Percentiles rank a stretch among this genome's conserved stretches.
Conservation (phyloP, 2,797 vertebrate species). For the Eidolon dupreanum region DNA sequence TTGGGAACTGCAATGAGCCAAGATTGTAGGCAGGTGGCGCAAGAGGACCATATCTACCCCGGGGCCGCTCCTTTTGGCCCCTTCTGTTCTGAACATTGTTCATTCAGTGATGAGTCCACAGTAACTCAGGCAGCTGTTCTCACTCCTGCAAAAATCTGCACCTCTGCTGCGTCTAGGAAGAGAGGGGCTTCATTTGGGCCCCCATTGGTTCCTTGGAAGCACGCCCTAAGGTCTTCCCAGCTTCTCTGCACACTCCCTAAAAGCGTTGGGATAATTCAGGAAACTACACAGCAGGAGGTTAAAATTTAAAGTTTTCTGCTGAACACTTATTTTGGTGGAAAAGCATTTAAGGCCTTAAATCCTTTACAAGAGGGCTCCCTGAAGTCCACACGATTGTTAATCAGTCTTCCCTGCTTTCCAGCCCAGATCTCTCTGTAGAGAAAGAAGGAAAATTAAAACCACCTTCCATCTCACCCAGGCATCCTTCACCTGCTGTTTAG, state of each 20-base stretch:
- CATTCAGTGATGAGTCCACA: rapidly evolving
- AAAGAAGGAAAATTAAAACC: neutral
- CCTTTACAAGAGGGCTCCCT: neutral
- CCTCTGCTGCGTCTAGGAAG: neutral
- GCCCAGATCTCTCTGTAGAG: neutral
- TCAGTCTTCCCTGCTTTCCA: neutral
- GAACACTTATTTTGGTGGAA: neutral
- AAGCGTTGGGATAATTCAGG: no score
- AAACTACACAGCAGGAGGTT: neutral
- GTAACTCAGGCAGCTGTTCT: neutral
- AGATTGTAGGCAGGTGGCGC: conserved; percentile 30
- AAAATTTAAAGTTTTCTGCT: neutral
- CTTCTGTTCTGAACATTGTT: rapidly evolving
- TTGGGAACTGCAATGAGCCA: neutral
- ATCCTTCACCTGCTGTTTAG: neutral
- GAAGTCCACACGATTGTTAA: neutral
- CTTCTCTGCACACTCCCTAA: neutral
- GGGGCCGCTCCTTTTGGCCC: neutral
- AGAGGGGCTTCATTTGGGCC: neutral
- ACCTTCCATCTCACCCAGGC: neutral
- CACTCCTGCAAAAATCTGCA: neutral
- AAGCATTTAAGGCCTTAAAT: neutral
- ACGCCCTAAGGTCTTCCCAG: neutral
- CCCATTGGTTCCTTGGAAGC: neutral
- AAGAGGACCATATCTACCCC: neutral